Evolutionary conservation across 2,797 vertebrate genomes (phyloP).

Genomic region (Hoplostethus mediterraneus): DNA sequence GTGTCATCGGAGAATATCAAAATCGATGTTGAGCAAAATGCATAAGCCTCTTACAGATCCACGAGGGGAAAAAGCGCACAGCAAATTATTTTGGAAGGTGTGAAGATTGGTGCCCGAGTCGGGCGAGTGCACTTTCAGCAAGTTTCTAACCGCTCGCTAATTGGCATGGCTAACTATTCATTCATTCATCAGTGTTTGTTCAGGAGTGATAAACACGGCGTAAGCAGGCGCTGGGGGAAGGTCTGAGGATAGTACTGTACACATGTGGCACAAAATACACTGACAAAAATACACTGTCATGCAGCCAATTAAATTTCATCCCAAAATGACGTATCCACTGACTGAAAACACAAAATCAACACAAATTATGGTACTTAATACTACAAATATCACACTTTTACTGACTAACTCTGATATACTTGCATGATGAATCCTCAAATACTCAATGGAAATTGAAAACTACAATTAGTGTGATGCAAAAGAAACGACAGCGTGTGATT

Average conservation of each 20-base stretch:
- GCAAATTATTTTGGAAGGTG: conserved; percentile 72
- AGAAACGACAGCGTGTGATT: neutral
- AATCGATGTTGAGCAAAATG: conserved; percentile 74
- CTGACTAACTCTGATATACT: neutral
- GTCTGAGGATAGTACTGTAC: conserved; percentile 32
- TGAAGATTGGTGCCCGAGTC: conserved; percentile 51
- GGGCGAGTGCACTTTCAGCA: conserved; percentile 44
- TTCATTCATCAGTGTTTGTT: conserved; percentile 63
- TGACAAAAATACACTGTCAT: neutral
- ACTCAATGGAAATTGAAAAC: neutral
- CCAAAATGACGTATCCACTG: conserved; percentile 15
- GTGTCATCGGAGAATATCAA: conserved; percentile 78
- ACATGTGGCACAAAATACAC: conserved; percentile 16
- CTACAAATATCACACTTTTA: no score
- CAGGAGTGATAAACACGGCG: conserved; percentile 48
- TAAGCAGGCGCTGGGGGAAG: conserved; percentile 24
- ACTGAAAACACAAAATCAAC: conserved; percentile 4
- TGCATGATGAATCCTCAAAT: neutral
- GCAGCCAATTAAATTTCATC: conserved; percentile 10
- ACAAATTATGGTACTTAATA: no score
- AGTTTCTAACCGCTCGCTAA: conserved; percentile 65
- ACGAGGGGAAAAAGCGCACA: conserved; percentile 60
- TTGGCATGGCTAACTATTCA: conserved; percentile 67
- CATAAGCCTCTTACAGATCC: conserved; percentile 78
- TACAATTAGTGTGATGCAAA: neutral